Conservation (phyloP, 2,113 vertebrate species). For the Anoplopoma fimbria region DNA sequence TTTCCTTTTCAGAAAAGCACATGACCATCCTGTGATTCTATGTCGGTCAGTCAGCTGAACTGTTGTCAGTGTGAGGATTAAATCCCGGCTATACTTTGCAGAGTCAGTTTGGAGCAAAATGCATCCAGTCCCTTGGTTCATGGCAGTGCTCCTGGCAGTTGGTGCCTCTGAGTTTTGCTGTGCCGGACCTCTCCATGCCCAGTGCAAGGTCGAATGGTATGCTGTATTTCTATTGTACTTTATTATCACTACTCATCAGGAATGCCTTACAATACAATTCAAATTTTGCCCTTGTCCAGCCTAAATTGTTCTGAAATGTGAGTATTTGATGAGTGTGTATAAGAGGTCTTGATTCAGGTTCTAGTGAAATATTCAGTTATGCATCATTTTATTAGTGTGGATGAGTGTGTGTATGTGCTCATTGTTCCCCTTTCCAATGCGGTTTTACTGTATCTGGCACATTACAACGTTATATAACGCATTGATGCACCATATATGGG, state of each 20-base stretch:
- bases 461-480: too few species aligned
- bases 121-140: constrained; percentile 35
- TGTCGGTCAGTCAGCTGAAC: constrained; percentile 10
- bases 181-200: constrained; percentile 82
- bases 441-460: too few species aligned
- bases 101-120: constrained; percentile 40
- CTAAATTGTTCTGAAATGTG: too few species aligned
- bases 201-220: constrained; percentile 85
- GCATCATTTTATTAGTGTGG: background rate
- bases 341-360: background rate
- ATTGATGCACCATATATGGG: too few species aligned
- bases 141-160: constrained; percentile 43
- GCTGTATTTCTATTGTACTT: background rate
- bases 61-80: background rate
- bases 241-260: too few species aligned
- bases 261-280: too few species aligned
- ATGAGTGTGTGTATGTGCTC: background rate
- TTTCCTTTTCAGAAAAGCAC: constrained; percentile 70
- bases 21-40: constrained; percentile 77
- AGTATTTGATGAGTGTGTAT: background rate
- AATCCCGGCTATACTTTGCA: background rate
- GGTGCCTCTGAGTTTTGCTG: constrained; percentile 36
- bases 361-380: background rate
- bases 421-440: background rate
- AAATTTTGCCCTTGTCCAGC: background rate